phyloP scores from a whole-genome alignment of 2,888 invertebrate genomes.

The Sinotaia quadrata region DNA sequence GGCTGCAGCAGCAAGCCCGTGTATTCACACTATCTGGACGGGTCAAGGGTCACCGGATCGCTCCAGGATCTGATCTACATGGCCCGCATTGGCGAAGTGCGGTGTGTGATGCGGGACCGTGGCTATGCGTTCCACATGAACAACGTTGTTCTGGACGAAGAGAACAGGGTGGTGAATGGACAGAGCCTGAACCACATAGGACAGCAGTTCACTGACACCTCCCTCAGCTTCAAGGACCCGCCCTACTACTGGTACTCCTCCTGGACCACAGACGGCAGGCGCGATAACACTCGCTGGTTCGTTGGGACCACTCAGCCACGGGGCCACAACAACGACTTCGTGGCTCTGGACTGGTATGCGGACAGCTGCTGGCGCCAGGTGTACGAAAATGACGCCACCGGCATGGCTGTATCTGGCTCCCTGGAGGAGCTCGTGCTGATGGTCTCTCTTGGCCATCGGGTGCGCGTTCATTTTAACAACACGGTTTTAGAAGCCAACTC shows the following conservation, averaged over 20 bases:
- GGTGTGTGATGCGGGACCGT: conserved; percentile 39
- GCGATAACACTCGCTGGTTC: conserved; percentile 36
- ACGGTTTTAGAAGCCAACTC: conserved; percentile 32
- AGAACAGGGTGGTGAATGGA: conserved; percentile 14
- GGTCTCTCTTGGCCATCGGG: conserved; percentile 40
- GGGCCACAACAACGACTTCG: conserved; percentile 38
- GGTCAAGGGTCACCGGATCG: conserved; percentile 22
- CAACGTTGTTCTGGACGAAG: conserved; percentile 14
- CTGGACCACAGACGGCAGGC: conserved; percentile 34
- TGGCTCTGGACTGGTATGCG: conserved; percentile 37
- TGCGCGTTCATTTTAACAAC: conserved; percentile 28
- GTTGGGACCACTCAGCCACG: conserved; percentile 29
- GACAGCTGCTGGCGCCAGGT: conserved; percentile 40
- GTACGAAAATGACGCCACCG: conserved; percentile 33
- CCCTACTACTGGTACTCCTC: conserved; percentile 37
- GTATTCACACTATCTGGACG: conserved; percentile 33
- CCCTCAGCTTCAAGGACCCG: conserved; percentile 19
- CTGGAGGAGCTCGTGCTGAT: conserved; percentile 43
- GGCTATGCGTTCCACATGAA: conserved; percentile 34
- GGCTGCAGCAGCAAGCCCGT: conserved; percentile 26
- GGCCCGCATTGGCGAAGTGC: conserved; percentile 37
- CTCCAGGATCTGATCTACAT: conserved; percentile 23
- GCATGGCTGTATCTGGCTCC: conserved; percentile 29
- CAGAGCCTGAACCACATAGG: conserved; percentile 33
- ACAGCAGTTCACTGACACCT: conserved; percentile 24